Evolutionary conservation across 2,113 vertebrate species (phyloP).

Genomic region (Acrocephalus arundinaceus): DNA sequence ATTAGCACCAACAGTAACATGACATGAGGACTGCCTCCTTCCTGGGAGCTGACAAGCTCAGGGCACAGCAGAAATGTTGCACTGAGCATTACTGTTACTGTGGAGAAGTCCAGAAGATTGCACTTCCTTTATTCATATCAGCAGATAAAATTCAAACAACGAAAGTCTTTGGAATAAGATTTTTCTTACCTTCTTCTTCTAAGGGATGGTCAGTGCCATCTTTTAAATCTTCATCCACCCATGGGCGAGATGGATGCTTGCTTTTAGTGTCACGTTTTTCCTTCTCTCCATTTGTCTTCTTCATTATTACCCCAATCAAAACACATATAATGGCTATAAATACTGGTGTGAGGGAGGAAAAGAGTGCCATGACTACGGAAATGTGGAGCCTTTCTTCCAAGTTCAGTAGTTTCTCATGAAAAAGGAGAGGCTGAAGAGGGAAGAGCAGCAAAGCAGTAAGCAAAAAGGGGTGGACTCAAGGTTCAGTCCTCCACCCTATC

Average conservation of each 20-base stretch:
- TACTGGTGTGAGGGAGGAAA: slow-evolving; percentile 82
- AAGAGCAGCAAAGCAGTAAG: not conserved
- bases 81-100: too few relatives aligned
- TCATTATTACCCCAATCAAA: slow-evolving; percentile 77
- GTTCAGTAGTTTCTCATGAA: not conserved
- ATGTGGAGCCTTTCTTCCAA: not conserved
- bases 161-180: not conserved
- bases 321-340: slow-evolving; percentile 83
- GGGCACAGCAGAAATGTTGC: not conserved
- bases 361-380: slow-evolving; percentile 71
- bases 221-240: slow-evolving; percentile 87
- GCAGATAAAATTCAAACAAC: not conserved
- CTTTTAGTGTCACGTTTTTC: not conserved
- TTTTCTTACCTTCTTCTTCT: slow-evolving; percentile 75
- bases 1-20: not conserved
- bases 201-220: slow-evolving; percentile 75
- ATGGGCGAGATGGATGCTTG: slow-evolving; percentile 60
- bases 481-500: not conserved
- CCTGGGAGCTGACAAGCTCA: not conserved
- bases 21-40: not conserved
- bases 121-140: not conserved
- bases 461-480: not conserved
- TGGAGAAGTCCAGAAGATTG: not conserved
- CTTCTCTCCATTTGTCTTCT: slow-evolving; percentile 33
- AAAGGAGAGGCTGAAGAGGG: not conserved